Evolutionary conservation across 2,888 invertebrate genomes (phyloP).

Genomic region (Adela reaumurella): DNA sequence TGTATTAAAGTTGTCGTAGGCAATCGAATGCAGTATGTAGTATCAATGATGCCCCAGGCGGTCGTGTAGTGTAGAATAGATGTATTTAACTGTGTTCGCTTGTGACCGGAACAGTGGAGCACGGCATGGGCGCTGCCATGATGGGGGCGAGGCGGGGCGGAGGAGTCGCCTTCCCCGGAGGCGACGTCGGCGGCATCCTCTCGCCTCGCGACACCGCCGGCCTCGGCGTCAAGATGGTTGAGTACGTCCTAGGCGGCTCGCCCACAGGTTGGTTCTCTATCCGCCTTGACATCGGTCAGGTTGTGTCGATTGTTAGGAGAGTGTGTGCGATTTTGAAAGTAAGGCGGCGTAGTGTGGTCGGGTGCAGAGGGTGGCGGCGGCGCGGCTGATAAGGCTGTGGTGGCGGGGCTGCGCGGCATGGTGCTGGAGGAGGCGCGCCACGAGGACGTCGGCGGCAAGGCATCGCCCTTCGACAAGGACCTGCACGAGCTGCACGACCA

Average conservation of each 20-base stretch:
- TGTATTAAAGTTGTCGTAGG: no score
- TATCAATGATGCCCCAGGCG: no score
- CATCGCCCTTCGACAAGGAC: conserved; percentile 47
- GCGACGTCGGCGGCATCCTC: conserved; percentile 60
- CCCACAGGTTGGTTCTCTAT: conserved; percentile 59
- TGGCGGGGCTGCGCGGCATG: conserved; percentile 42
- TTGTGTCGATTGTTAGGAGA: no score
- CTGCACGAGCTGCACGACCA: conserved; percentile 46
- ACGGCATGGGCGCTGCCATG: conserved; percentile 46
- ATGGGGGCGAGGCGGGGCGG: conserved; percentile 71
- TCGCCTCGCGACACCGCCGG: conserved; percentile 89
- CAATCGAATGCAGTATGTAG: no score
- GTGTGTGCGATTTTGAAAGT: neutral
- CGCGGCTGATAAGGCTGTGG: conserved; percentile 41
- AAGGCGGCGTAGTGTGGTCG: conserved; percentile 10
- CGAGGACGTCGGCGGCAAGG: conserved; percentile 26
- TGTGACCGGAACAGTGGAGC: conserved; percentile 46
- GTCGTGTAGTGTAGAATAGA: no score
- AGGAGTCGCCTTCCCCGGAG: conserved; percentile 62
- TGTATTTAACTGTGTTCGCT: no score
- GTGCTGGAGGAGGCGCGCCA: conserved; percentile 37
- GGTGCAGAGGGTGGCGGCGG: conserved; percentile 34
- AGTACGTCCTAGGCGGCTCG: conserved; percentile 92
- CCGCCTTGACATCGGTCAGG: neutral
- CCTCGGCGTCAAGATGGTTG: conserved; percentile 96